Evolutionary conservation across 2,888 invertebrate species (phyloP).

Genomic region (Labia minor): DNA sequence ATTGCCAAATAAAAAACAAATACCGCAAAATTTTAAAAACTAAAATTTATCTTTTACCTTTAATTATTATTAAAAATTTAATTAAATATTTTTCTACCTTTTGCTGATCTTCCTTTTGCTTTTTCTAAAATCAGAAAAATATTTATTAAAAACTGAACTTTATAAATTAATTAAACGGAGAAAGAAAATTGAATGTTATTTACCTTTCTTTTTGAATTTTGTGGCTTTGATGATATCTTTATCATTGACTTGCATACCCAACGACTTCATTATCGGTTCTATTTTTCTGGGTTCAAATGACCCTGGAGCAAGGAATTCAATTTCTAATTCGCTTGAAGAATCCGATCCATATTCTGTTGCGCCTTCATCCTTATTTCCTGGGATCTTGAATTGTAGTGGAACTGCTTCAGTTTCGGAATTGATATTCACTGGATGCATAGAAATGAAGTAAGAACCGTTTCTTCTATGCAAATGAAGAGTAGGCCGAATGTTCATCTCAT

Average conservation of each 20-base stretch:
- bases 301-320: conserved; percentile 36
- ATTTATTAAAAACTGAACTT: no score
- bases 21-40: no score
- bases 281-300: conserved; percentile 32
- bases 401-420: conserved; percentile 16
- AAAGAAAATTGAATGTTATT: no score
- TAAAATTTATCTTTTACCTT: no score
- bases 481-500: conserved; percentile 31
- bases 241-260: conserved; percentile 35
- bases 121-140: neutral
- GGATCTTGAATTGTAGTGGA: conserved; percentile 35
- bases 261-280: conserved; percentile 34
- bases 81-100: neutral
- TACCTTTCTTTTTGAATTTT: conserved; percentile 22
- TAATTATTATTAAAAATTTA: no score
- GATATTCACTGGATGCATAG: conserved; percentile 36
- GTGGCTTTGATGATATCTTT: conserved; percentile 33
- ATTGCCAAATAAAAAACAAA: no score
- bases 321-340: conserved; percentile 36
- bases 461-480: conserved; percentile 34
- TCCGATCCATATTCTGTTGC: conserved; percentile 31
- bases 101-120: neutral
- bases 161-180: no score
- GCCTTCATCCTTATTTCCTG: conserved; percentile 30
- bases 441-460: conserved; percentile 35